Evolutionary conservation across 2,888 invertebrate species (phyloP).

Genomic region (Drosophila incognita): DNA sequence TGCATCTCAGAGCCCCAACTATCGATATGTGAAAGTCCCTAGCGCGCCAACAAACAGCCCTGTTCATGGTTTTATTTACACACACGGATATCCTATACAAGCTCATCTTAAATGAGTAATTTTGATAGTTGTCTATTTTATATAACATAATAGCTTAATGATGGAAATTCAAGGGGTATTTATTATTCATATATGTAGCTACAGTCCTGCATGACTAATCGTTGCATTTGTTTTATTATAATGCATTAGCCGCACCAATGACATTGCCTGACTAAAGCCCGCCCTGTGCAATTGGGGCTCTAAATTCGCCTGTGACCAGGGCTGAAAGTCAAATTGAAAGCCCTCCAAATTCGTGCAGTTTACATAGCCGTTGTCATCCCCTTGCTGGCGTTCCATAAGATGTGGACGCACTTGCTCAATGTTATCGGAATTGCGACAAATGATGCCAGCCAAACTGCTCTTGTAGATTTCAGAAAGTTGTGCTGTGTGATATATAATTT

Average conservation of each 20-base stretch:
- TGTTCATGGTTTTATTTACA: not conserved
- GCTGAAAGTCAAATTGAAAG: slow-evolving; percentile 86
- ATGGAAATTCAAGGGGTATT: not conserved
- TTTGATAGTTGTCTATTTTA: not conserved
- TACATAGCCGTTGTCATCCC: slow-evolving; percentile 87
- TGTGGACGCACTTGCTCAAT: slow-evolving; percentile 88
- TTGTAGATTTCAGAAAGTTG: slow-evolving; percentile 93
- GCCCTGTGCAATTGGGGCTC: slow-evolving; percentile 55
- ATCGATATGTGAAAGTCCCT: not conserved
- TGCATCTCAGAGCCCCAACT: not conserved
- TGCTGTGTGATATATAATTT: slow-evolving; percentile 83
- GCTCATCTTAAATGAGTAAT: not conserved
- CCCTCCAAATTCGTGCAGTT: slow-evolving; percentile 88
- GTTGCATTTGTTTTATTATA: slow-evolving; percentile 8
- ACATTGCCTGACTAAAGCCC: slow-evolving; percentile 52
- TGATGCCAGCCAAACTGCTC: slow-evolving; percentile 89
- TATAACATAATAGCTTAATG: not conserved
- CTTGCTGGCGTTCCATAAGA: slow-evolving; percentile 89
- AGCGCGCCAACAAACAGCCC: not conserved
- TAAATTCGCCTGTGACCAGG: slow-evolving; percentile 85
- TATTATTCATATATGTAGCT: slow-evolving; percentile 2
- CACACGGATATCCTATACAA: too few species aligned
- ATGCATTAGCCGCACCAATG: slow-evolving; percentile 59
- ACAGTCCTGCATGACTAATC: not conserved
- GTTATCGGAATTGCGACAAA: slow-evolving; percentile 91